Evolutionary conservation across 2,888 invertebrate genomes (phyloP), one percentile per base, ranked within the genome.

Genomic region (Acanthoscelides obtectus): DNA sequence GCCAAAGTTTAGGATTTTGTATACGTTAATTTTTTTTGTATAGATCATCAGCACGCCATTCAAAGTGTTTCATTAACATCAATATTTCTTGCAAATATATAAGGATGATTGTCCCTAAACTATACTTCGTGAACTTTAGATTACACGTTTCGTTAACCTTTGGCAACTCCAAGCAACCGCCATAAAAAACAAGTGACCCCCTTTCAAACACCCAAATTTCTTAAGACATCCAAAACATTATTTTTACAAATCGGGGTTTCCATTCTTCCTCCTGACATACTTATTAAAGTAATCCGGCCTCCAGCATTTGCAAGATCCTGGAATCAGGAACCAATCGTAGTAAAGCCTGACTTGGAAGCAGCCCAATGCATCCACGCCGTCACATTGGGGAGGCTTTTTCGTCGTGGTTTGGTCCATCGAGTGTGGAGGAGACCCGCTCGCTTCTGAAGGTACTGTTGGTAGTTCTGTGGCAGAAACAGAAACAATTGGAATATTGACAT

Each of bases 251-350:
- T 70, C 70, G n/a, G 69, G 22, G 17, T 1, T 68, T 22, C 22
- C 19, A 12, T 87, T 87, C 86, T 91, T 91, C 84, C 94, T 91
- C 72, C 94, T 89, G 73, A 94, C 93, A 84, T 94, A 95, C 81
- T 94, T 90, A 80, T 93, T 93, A 86, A 95, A 95, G 86, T 95
- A 95, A 85, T 95, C 95, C 0, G 95, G 95, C 77, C 95, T 89
- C 96, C 96, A 96, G 82, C 96, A 96, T 86, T 96, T 96, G 87
- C 96, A 96, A 70, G 95, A 95, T 76, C 97, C 96, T 0, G 96
- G 96, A 75, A 97, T 94, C 72, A 97, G 88, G 89, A 97, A 97
- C 96, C 96, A 97, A 86, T 97, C 97, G 86, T 96, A 96, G 86
- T 96, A 97, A 69, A 97, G 88, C 22, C 97, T 91, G 20, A 95